Evolutionary conservation across 2,888 invertebrate genomes (phyloP), one percentile per base, ranked within the genome.

Genomic region (Troides helena): DNA sequence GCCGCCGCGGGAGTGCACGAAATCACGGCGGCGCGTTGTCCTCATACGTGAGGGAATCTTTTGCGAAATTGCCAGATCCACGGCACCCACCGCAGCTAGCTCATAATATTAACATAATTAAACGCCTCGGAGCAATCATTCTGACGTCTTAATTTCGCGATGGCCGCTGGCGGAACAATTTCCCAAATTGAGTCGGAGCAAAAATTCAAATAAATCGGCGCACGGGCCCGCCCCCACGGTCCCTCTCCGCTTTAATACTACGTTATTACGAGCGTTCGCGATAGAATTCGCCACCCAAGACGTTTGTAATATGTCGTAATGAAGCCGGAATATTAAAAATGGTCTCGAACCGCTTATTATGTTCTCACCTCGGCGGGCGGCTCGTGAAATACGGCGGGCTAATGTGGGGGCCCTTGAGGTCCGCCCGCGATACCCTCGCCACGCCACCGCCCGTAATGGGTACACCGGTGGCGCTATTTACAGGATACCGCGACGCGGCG

Each of bases 221-320:
- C 78, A 80, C 80, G 79, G 85, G 78, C 77, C 84, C 89, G 87
- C 88, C 89, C 75, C 78, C 50, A 80, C 80, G 78, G 78, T 78
- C 80, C 86, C 88, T 81, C 81, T 78, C 78, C 81, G 83, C 86
- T 88, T 85, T 92, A 92, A 92, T 91, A 89, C 57, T 57, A 85
- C 90, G 82, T 83, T 81, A 92, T 91, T 91, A 92, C 88, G 89
- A 87, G 85, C 88, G 90, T 87, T 86, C 90, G 90, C 92, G 89
- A 90, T 92, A 91, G 91, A 90, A 92, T 91, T 91, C 91, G 90
- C 92, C 92, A 92, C 92, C 92, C 92, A 92, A 90, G 92, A 90
- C 88, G 92, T 86, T 87, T 88, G 90, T 91, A 92, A 92, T 92
- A 90, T 86, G 89, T 85, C 86, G 90, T 92, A 92, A 92, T 91